phyloP scores from a whole-genome alignment of 2,797 vertebrate species.

The Siniperca obscura region DNA sequence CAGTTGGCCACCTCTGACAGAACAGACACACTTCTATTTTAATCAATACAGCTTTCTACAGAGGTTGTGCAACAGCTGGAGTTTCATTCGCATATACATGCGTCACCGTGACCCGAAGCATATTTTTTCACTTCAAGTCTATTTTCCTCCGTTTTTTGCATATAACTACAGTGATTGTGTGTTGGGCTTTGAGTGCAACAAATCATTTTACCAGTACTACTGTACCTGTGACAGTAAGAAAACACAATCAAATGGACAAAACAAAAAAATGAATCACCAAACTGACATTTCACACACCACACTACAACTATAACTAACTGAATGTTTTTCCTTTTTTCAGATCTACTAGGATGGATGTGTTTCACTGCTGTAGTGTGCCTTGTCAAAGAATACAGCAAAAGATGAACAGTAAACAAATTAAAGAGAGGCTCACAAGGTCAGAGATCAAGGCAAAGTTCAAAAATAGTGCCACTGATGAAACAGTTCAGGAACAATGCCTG shows the following conservation, averaged over 20 bases:
- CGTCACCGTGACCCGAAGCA: accelerated
- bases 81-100: not conserved
- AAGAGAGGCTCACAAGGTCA: constrained; percentile 39
- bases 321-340: constrained; percentile 5
- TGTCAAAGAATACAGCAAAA: not conserved
- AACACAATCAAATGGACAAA: not conserved
- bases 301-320: not conserved
- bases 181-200: not conserved
- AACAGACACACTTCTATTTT: not conserved
- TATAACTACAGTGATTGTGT: not conserved
- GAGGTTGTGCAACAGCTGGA: too few relatives aligned
- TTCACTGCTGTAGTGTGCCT: constrained; percentile 6
- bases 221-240: not conserved
- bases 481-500: constrained; percentile 24
- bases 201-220: not conserved
- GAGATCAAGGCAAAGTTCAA: constrained; percentile 46
- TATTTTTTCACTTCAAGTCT: not conserved
- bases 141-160: not conserved
- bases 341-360: constrained; percentile 10
- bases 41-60: not conserved
- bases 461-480: constrained; percentile 18
- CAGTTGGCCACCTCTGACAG: not conserved
- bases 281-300: too few relatives aligned
- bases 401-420: constrained; percentile 48
- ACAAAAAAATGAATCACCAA: not conserved